Percentiles rank a stretch among this genome's conserved stretches.
Conservation (phyloP, 1,140 invertebrate species). For the Drosophila takahashii region DNA sequence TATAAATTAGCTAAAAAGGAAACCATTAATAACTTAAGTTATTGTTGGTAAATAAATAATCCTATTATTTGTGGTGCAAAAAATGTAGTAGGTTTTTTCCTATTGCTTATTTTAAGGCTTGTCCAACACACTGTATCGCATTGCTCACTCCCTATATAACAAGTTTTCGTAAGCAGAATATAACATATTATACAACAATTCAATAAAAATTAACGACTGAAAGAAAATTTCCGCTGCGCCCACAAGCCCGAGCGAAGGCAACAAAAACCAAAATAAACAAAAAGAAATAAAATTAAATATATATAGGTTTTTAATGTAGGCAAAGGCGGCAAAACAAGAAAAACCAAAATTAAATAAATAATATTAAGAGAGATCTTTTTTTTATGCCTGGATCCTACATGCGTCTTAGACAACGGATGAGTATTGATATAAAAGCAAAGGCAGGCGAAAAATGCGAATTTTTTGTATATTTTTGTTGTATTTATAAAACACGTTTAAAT, state of each 20-base stretch:
- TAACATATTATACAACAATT: slow-evolving; percentile 63
- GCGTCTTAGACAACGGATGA: slow-evolving; percentile 16
- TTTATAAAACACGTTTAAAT: slow-evolving; percentile 72
- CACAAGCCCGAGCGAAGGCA: slow-evolving; percentile 45
- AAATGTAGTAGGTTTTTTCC: not conserved
- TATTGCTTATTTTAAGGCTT: not conserved
- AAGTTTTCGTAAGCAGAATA: slow-evolving; percentile 52
- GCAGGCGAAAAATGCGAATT: slow-evolving; percentile 12
- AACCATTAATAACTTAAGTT: not conserved
- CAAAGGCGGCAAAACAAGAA: slow-evolving; percentile 15
- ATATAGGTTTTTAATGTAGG: slow-evolving; percentile 31
- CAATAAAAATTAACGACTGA: slow-evolving; percentile 73
- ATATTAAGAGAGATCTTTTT: slow-evolving; percentile 30
- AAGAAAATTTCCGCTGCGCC: slow-evolving; percentile 68
- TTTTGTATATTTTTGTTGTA: slow-evolving; percentile 47
- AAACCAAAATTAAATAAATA: slow-evolving; percentile 41
- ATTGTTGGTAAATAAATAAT: not conserved
- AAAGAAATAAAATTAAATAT: slow-evolving; percentile 48
- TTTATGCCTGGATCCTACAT: slow-evolving; percentile 17
- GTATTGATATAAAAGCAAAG: slow-evolving; percentile 22
- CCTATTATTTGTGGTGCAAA: not conserved
- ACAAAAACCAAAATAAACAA: slow-evolving; percentile 55
- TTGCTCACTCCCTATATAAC: slow-evolving; percentile 27
- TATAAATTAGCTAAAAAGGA: not conserved
- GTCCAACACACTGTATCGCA: not conserved